Evolutionary conservation across 2,888 invertebrate species (phyloP), one percentile per base, ranked within the genome.

Genomic region (Acheta domesticus): DNA sequence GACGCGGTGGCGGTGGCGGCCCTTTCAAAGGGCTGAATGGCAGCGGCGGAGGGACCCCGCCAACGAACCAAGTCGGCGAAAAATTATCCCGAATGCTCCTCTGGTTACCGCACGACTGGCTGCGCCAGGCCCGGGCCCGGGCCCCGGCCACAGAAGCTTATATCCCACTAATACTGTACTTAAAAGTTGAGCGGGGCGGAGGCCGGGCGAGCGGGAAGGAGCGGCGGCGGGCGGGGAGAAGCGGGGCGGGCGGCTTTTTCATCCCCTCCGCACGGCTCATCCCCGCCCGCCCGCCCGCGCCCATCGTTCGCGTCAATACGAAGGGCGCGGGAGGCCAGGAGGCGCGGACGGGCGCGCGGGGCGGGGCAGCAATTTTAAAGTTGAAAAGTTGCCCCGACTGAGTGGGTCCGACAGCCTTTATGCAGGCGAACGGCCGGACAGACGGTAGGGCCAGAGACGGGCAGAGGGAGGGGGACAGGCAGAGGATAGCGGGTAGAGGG

Each of bases 351-450:
- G 14, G 62, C 62, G 62, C 19, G 62, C 14, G 62, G 62, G 14
- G n/a, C 16, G 62, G 62, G 62, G 62, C n/a, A 62, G 62, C 62
- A 62, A 62, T 62, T 62, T 62, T 62, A 62, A 62, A 62, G 62
- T 62, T 62, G 62, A 62, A 62, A 62, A 62, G 62, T 62, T 62
- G 62, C 62, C 62, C 62, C 11, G 62, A 62, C 62, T 62, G 62
- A 62, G 62, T 62, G 62, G 62, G 62, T 62, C 62, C 62, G 62
- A 62, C 62, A 62, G n/a, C 62, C 62, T 62, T 62, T 62, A n/a
- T n/a, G n/a, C 62, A 62, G 62, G n/a, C 62, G 62, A n/a, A 11
- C 62, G 62, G 62, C 5, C 12, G 62, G 16, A 62, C 62, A 62
- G 62, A 8, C 19, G 62, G 62, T 62, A 4, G 62, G n/a, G 62